Evolutionary conservation across 2,888 invertebrate species (phyloP), one percentile per base, ranked within the genome.

Genomic region (Rhamphomyia laevipes): DNA sequence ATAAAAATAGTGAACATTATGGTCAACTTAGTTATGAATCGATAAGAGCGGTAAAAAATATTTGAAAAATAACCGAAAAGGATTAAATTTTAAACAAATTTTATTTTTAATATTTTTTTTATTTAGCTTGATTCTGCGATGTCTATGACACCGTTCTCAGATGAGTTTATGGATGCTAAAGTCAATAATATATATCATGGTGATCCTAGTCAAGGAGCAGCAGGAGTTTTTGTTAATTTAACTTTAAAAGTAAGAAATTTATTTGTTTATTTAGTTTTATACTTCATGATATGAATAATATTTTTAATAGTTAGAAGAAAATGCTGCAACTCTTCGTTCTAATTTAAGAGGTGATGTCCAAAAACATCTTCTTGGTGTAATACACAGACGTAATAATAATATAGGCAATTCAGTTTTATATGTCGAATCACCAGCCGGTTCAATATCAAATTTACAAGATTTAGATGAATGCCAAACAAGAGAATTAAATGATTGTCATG

Each of bases 141-240:
- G 79, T 86, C 88, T 0, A 89, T 91, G 86, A 92, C 92, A 1
- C 88, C 89, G 0, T 87, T 90, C 63, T 87, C 89, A 0, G 86
- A 88, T 59, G 86, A 87, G 59, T 92, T 89, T 65, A 79, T 92
- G 64, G 83, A 85, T 40, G 82, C 86, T 1, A 76, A 79, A 47
- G 82, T 93, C 1, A 91, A 90, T 64, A 78, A 80, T 13, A 80
- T 92, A 10, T 87, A 86, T 63, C 74, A 78, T 12, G 84, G 84
- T 0, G 84, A 86, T 52, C 74, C 80, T 12, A 75, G 75, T 45
- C 75, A 77, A 55, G 78, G 82, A 1, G 78, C 82, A 53, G 81
- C 78, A 12, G 87, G 86, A 0, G 85, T 92, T 15, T 89, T 83
- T 59, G 85, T 91, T 10, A 93, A 93, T 68, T 76, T 86, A 40